Evolutionary conservation across 2,113 vertebrate genomes (phyloP), one percentile per base, ranked within the genome.

Genomic region (Rhizomys pruinosus): DNA sequence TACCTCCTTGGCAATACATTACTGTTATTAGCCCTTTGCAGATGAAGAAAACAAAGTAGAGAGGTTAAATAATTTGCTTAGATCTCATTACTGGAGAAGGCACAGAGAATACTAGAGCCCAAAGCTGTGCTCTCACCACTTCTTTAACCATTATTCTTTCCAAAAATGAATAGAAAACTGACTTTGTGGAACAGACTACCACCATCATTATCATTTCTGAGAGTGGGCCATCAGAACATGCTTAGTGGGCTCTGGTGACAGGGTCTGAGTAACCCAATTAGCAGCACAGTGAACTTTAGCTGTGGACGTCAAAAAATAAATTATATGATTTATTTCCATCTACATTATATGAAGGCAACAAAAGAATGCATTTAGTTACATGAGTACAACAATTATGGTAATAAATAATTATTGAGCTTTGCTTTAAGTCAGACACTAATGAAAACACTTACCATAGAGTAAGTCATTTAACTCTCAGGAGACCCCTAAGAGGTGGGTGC

Each of bases 381-480:
- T 25, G 59, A 80, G 55, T 39, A 1, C 72, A 90, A 42, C 68
- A 87, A 95, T 85, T 90, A 89, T 27, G 2, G 71, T 86, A 84
- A 86, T 68, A 92, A 87, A 29, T 79, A 94, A 93, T 80, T 64
- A 64, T 47, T 87, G 69, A 82, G 59, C 76, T 55, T 85, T 42
- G 44, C 63, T 72, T 89, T 72, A n/a, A 22, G 10, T 44, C 66
- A 80, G 81, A 55, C 2, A 69, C 17, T 89, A 44, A 80, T 80
- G 64, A 57, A 94, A 87, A 63, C 69, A 93, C 27, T 90, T 78
- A 73, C 34, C 27, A 72, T 69, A 27, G 15, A 88, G 64, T 78
- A 88, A 85, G 55, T 94, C 27, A 89, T 29, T 92, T 37, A 93
- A 93, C 52, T 82, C 39, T 92, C 61, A 89, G 44, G 82, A 69